Evolutionary conservation across 2,797 vertebrate species (phyloP).

Genomic region (Anas acuta): DNA sequence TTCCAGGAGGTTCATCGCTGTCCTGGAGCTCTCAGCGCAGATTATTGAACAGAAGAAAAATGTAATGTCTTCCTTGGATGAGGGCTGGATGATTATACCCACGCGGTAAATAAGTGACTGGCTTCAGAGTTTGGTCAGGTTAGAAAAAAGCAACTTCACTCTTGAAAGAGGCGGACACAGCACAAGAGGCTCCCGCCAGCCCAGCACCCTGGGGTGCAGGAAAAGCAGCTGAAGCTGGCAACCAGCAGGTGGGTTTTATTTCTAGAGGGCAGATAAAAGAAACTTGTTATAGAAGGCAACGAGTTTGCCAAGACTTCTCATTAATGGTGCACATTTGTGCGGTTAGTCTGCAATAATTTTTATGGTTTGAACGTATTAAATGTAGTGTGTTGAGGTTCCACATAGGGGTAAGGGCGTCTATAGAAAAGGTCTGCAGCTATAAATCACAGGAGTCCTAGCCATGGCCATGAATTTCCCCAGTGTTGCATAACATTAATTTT

Average conservation of each 20-base stretch:
- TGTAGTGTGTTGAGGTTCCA: background rate
- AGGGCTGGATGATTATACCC: background rate
- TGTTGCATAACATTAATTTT: background rate
- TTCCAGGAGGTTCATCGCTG: background rate
- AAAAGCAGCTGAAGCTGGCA: background rate
- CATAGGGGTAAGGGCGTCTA: background rate
- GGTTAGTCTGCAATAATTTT: background rate
- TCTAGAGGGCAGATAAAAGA: background rate
- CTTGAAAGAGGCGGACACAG: background rate
- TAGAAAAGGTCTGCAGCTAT: background rate
- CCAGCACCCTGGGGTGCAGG: background rate
- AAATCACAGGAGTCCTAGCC: background rate
- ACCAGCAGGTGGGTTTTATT: background rate
- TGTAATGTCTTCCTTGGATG: rapidly evolving
- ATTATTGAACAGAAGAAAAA: background rate
- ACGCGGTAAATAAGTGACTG: background rate
- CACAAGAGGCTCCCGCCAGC: background rate
- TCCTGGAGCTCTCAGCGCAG: background rate
- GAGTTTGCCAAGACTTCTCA: background rate
- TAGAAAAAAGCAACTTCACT: background rate
- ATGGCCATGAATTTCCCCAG: background rate
- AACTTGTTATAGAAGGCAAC: background rate
- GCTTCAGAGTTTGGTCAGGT: background rate
- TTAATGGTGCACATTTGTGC: background rate
- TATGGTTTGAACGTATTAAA: background rate